Percentiles rank a stretch among this genome's conserved stretches.
Evolutionary conservation across 37 sponge, comb jelly and placozoan species (phyloP).

Genomic region (Bolinopsis microptera): DNA sequence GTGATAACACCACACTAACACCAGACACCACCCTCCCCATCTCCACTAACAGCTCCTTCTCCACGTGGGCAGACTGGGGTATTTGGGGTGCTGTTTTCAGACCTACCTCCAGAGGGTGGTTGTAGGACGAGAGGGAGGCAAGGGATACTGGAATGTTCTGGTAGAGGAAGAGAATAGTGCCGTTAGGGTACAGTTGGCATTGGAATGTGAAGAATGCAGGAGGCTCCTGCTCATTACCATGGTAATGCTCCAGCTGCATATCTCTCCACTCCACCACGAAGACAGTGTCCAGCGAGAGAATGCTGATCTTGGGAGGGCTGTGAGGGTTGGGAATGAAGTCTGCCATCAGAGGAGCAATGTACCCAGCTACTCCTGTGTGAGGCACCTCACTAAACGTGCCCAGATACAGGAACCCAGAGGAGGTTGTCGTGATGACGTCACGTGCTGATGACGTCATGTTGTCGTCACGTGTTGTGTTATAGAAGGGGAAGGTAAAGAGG

Average conservation of each 20-base stretch:
- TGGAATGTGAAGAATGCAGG: constrained; percentile 64
- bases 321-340: constrained; percentile 3
- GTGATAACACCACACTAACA: not conserved
- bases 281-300: not conserved
- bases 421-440: not conserved
- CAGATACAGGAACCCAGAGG: constrained; percentile 41
- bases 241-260: not conserved
- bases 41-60: not conserved
- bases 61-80: not conserved
- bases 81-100: not conserved
- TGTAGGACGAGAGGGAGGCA: not conserved
- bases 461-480: not conserved
- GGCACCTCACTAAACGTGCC: not conserved
- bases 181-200: constrained; percentile 1
- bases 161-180: constrained; percentile 6
- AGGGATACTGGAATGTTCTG: not conserved
- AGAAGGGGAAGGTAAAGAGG: constrained; percentile 3
- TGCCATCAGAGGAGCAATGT: constrained; percentile 60
- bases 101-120: constrained; percentile 31
- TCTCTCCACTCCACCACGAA: constrained; percentile 31
- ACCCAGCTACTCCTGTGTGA: not conserved
- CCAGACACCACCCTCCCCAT: not conserved
- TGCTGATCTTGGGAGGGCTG: not conserved
- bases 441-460: not conserved
- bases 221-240: not conserved